Conservation (phyloP, 2,113 vertebrate species). For the Mionectes macconnelli region DNA sequence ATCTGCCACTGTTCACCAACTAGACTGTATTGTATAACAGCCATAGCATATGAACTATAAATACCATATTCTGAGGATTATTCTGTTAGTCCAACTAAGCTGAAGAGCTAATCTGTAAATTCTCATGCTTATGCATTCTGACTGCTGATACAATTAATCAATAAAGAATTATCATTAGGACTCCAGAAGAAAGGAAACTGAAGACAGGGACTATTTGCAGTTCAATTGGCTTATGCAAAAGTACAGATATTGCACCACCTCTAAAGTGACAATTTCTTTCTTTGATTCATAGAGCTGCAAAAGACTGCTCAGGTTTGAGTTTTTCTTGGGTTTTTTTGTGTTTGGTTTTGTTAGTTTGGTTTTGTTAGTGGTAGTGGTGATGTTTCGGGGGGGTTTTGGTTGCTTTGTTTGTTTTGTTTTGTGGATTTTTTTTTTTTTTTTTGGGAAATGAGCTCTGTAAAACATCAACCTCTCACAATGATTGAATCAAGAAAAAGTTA, state of each 20-base stretch:
- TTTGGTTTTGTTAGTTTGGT: neutral
- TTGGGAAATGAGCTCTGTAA: neutral
- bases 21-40: neutral
- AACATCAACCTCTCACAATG: neutral
- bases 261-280: neutral
- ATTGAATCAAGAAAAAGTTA: conserved; percentile 1
- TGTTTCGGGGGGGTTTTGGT: neutral
- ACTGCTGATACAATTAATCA: neutral
- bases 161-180: neutral
- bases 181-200: neutral
- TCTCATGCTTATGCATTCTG: neutral
- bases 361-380: neutral
- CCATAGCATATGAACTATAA: neutral
- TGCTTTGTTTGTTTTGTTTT: too few relatives aligned
- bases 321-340: neutral
- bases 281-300: neutral
- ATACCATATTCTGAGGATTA: neutral
- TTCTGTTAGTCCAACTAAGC: neutral
- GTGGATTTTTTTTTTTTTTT: neutral
- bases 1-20: neutral
- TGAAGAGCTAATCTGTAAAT: neutral
- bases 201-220: neutral
- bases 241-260: neutral
- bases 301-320: neutral
- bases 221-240: neutral